Evolutionary conservation across 2,888 invertebrate genomes (phyloP).

Genomic region (Alviniconcha strummeri): DNA sequence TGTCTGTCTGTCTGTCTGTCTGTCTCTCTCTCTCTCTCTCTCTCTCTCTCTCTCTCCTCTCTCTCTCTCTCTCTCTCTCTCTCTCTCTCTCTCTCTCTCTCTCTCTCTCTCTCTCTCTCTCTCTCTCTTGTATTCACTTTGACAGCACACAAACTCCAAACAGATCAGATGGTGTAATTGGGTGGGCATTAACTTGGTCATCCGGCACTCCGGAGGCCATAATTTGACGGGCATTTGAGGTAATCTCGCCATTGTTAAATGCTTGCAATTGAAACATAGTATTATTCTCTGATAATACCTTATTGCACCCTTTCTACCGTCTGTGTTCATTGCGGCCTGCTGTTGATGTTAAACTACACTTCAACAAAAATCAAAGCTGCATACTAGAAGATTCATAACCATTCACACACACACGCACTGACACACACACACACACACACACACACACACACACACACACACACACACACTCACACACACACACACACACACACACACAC

Average conservation of each 20-base stretch:
- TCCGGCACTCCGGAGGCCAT: too few relatives aligned
- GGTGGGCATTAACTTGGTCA: neutral
- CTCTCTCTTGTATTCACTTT: neutral
- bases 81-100: neutral
- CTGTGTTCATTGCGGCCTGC: too few relatives aligned
- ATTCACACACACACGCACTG: too few relatives aligned
- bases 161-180: neutral
- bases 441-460: too few relatives aligned
- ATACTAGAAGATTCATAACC: too few relatives aligned
- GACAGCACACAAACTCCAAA: neutral
- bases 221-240: neutral
- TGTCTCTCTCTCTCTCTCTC: neutral
- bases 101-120: neutral
- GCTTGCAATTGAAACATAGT: neutral
- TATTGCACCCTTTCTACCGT: too few relatives aligned
- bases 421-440: too few relatives aligned
- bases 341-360: too few relatives aligned
- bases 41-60: neutral
- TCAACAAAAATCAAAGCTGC: too few relatives aligned
- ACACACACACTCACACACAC: too few relatives aligned
- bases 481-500: too few relatives aligned
- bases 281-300: neutral
- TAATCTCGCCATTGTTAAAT: neutral
- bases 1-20: neutral
- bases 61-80: constrained; percentile 7